Conservation (phyloP, 2,888 invertebrate genomes). For the Tipula helvola region DNA sequence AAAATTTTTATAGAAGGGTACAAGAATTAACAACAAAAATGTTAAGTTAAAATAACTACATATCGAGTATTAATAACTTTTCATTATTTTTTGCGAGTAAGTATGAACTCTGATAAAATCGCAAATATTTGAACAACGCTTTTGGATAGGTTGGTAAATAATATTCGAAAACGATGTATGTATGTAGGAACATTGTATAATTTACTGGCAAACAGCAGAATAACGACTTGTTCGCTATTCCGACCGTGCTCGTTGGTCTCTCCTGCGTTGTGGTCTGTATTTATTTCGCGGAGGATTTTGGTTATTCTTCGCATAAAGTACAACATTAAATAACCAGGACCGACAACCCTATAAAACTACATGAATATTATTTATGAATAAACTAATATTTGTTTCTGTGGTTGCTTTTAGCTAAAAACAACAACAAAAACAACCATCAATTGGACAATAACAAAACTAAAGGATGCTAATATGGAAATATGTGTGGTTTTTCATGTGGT, state of each 20-base stretch:
- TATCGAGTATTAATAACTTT: too few relatives aligned
- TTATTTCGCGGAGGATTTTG: not conserved
- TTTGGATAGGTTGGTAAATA: not conserved
- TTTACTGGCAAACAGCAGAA: not conserved
- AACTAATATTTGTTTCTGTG: not conserved
- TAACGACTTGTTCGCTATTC: not conserved
- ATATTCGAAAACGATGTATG: not conserved
- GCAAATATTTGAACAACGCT: not conserved
- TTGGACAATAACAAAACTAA: not conserved
- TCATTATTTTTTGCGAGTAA: not conserved
- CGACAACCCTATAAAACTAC: not conserved
- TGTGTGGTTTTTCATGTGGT: not conserved
- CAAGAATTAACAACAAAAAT: too few relatives aligned
- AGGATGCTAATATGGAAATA: not conserved
- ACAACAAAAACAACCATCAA: not conserved
- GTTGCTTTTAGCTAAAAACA: not conserved
- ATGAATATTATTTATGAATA: not conserved
- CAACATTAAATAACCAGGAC: not conserved
- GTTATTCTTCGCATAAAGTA: not conserved
- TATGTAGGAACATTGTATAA: not conserved
- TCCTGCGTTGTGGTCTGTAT: not conserved
- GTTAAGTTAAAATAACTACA: too few relatives aligned
- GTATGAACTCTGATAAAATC: not conserved
- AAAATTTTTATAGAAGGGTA: too few relatives aligned
- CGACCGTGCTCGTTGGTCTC: not conserved